A percentile compares a stretch with the other conserved stretches of the same genome.
phyloP scores from a whole-genome alignment of 2,797 vertebrate genomes.

The Stomatorhinus walkeri region DNA sequence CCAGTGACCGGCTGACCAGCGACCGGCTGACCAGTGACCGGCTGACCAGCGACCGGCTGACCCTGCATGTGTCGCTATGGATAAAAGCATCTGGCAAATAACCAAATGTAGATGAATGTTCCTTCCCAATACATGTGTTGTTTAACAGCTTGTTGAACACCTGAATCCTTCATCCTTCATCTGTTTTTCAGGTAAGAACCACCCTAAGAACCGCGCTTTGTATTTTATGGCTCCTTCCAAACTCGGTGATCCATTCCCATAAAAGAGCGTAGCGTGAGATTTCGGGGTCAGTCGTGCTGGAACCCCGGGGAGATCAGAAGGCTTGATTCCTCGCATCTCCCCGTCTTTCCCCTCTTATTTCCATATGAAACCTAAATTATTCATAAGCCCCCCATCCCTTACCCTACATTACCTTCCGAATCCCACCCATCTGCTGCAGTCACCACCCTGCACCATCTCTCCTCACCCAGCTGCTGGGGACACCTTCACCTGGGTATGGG shows the following conservation, averaged over 20 bases:
- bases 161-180: neutral
- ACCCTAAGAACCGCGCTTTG: neutral
- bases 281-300: neutral
- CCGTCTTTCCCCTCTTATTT: neutral
- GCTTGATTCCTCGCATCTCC: neutral
- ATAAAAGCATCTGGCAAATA: neutral
- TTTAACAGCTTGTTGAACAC: neutral
- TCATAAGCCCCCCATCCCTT: neutral
- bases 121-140: neutral
- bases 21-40: too few species aligned
- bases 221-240: neutral
- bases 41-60: too few species aligned
- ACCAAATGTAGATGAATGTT: neutral
- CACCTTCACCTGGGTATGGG: neutral
- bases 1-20: too few species aligned
- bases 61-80: neutral
- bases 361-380: slow-evolving; percentile 2
- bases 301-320: neutral
- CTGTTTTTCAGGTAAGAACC: neutral
- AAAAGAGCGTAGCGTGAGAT: neutral
- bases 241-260: neutral
- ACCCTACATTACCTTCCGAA: neutral
- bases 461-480: neutral
- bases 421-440: neutral
- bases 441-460: neutral